Evolutionary conservation across 2,888 invertebrate species (phyloP), one percentile per base, ranked within the genome.

Genomic region (Trichacis sp.): DNA sequence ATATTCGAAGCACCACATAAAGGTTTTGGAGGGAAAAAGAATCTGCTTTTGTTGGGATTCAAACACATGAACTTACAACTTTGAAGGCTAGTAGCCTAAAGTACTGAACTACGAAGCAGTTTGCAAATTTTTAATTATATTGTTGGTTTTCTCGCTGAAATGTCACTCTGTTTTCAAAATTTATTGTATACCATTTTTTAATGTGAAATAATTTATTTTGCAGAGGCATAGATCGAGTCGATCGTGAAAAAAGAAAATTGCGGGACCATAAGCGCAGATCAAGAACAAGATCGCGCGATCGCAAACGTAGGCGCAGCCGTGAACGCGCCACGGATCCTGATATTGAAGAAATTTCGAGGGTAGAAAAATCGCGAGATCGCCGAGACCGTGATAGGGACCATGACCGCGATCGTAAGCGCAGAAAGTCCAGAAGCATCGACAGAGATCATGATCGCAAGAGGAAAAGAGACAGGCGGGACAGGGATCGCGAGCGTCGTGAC

Each of bases 401-500:
- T 38, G 91, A 91, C 64, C 85, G 88, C 53, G 89, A 92, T 72
- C 87, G 89, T 46, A 87, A 88, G 69, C 84, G 89, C 2, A 24
- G 8, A 24, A 24, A 24, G 24, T 88, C 87, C 8, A 84, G 87
- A 54, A 88, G 88, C 15, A 81, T 89, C 59, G 90, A 90, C 73
- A 89, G 90, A 70, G 89, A 90, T 70, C 88, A 89, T 56, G 85
- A 86, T 54, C 78, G 84, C 20, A 84, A 85, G 48, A 82, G 86
- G 30, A 85, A 85, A 45, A 74, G 85, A 14, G 88, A 90, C 73
- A 88, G 89, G 69, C 89, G 91, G 15, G 92, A 92, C 80, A 85
- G 88, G 9, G 89, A 89, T 70, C 87, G 89, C 42, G 89, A 90
- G 64, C 87, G 89, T 74, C 84, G 87, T 59, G 89, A 91, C 74